A percentile compares a stretch with the other conserved stretches of the same genome.
Conservation (phyloP, 2,888 invertebrate species). For the Drosophila multiciliata region DNA sequence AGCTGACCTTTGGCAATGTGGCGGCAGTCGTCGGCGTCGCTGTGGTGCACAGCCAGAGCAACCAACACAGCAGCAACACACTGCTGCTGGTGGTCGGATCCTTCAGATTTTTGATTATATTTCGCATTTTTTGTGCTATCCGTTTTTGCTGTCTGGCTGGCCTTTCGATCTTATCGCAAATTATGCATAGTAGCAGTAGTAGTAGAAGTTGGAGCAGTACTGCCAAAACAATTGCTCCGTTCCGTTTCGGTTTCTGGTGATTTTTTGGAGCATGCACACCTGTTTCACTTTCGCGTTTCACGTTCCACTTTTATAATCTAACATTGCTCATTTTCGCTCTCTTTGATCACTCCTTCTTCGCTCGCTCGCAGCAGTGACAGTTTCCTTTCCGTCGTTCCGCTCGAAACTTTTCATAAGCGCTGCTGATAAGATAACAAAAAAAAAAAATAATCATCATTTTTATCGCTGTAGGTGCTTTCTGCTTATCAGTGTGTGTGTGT, state of each 20-base stretch:
- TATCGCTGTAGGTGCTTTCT: constrained; percentile 51
- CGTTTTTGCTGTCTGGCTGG: not conserved
- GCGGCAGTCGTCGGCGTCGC: not conserved
- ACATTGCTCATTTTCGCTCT: not conserved
- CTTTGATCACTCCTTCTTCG: not conserved
- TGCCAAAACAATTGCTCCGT: not conserved
- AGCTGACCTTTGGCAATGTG: constrained; percentile 72
- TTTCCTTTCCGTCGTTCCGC: constrained; percentile 38
- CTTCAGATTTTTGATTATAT: constrained; percentile 66
- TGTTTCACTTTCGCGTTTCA: constrained; percentile 20
- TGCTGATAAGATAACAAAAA: constrained; percentile 45
- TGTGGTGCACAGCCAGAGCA: constrained; percentile 26
- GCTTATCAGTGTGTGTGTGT: constrained; percentile 36
- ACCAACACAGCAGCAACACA: constrained; percentile 10
- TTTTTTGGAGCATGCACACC: constrained; percentile 7
- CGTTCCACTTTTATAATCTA: constrained; percentile 14
- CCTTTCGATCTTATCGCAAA: constrained; percentile 14
- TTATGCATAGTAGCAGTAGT: constrained; percentile 23
- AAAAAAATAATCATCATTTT: constrained; percentile 1
- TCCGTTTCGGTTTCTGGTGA: constrained; percentile 2
- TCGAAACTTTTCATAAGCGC: constrained; percentile 37
- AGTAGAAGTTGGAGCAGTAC: not conserved
- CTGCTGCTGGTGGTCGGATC: constrained; percentile 57
- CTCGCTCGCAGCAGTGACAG: constrained; percentile 11
- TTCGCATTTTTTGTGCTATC: constrained; percentile 54